A percentile compares a stretch with the other conserved stretches of the same genome.
phyloP scores from a whole-genome alignment of 2,797 vertebrate genomes.

The Myiotriccus ornatus region DNA sequence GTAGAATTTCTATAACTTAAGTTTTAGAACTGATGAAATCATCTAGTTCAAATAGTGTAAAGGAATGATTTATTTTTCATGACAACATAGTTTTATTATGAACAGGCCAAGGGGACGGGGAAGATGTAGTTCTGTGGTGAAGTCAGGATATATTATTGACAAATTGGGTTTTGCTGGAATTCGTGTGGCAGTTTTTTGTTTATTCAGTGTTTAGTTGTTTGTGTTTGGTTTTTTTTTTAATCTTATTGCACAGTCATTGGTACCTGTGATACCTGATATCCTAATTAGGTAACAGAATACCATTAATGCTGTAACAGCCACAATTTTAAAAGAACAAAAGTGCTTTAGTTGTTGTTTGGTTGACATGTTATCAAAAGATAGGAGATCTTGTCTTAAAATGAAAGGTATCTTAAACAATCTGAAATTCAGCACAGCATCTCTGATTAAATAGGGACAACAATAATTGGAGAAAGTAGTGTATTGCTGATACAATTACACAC shows the following conservation, averaged over 20 bases:
- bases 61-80: not conserved
- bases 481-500: not conserved
- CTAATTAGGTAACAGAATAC: not conserved
- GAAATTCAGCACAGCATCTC: not conserved
- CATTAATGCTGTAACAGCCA: not conserved
- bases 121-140: not conserved
- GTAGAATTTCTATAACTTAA: not conserved
- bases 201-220: not conserved
- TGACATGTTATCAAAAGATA: not conserved
- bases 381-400: not conserved
- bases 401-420: not conserved
- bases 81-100: not conserved
- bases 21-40: not conserved
- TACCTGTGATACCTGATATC: not conserved
- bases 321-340: not conserved
- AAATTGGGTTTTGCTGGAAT: not conserved
- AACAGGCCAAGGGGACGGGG: not conserved
- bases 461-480: not conserved
- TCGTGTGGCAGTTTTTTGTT: not conserved
- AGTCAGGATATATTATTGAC: not conserved
- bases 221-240: not conserved
- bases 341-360: not conserved
- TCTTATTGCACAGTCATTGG: not conserved
- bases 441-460: not conserved
- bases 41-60: not conserved